phyloP scores from a whole-genome alignment of 2,113 vertebrate species.

The Fulica atra region DNA sequence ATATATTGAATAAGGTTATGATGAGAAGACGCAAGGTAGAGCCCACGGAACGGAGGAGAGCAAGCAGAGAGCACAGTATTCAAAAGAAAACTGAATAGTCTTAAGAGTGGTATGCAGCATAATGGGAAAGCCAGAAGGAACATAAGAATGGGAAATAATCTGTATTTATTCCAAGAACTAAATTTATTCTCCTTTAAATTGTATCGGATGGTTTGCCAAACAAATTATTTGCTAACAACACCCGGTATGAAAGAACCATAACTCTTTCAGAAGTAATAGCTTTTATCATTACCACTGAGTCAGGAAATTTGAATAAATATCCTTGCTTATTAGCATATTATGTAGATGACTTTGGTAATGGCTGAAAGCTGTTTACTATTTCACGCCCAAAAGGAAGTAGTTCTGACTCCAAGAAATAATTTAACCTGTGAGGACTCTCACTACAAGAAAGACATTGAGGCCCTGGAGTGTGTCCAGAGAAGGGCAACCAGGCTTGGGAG shows the following conservation, averaged over 20 bases:
- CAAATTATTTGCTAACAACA: neutral
- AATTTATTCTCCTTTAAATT: neutral
- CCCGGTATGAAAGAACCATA: neutral
- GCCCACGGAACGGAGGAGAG: neutral
- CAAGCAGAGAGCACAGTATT: neutral
- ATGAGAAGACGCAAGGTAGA: neutral
- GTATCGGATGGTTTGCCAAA: neutral
- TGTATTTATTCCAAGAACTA: neutral
- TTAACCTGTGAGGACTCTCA: neutral
- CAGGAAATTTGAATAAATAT: conserved; percentile 11
- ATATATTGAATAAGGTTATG: neutral
- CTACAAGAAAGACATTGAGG: too few relatives aligned
- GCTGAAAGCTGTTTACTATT: neutral
- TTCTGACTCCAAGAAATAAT: neutral
- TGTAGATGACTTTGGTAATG: neutral
- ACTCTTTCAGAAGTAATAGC: neutral
- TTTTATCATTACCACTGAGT: conserved; percentile 5
- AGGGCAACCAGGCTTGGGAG: too few relatives aligned
- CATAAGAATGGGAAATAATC: neutral
- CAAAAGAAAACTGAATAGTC: neutral
- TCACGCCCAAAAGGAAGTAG: neutral
- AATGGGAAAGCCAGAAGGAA: neutral
- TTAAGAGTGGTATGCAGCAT: neutral
- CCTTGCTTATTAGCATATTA: conserved; percentile 8
- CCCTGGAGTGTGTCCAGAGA: too few relatives aligned